Percentiles rank a stretch among this genome's conserved stretches.
Evolutionary conservation across 2,113 vertebrate species (phyloP).

Genomic region (Emydocephalus ijimae): DNA sequence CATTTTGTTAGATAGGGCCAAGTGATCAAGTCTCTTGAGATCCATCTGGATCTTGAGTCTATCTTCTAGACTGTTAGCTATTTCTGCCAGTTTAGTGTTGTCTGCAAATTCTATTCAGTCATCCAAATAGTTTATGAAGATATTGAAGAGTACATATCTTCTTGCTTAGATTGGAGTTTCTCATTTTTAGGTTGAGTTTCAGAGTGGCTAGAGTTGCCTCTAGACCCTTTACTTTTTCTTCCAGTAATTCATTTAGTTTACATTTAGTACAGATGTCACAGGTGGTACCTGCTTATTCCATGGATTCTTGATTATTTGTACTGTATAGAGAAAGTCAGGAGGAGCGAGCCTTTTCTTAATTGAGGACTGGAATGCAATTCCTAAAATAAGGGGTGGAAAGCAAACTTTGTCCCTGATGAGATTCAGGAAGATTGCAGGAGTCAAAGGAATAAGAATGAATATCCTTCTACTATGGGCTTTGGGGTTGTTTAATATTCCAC

Average conservation of each 20-base stretch:
- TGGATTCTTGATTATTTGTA: constrained; percentile 28
- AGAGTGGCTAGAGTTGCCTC: background rate
- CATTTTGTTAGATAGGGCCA: background rate
- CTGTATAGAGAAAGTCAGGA: background rate
- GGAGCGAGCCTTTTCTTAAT: constrained; percentile 34
- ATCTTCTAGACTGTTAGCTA: background rate
- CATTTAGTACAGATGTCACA: background rate
- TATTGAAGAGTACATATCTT: background rate
- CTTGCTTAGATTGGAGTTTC: background rate
- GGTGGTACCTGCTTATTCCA: constrained; percentile 26
- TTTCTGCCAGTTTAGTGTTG: background rate
- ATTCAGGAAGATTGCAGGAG: constrained; percentile 63
- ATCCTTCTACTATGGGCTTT: constrained; percentile 61
- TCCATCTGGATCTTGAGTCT: background rate
- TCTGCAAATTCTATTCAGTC: background rate
- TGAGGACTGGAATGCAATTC: constrained; percentile 46
- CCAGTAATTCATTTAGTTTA: background rate
- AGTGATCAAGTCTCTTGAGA: background rate
- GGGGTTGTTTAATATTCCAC: constrained; percentile 66
- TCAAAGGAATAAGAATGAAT: constrained; percentile 61
- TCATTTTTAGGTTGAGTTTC: background rate
- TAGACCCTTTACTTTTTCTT: background rate
- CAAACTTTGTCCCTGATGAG: constrained; percentile 61
- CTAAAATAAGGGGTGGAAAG: constrained; percentile 56
- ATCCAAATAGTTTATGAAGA: background rate